Conservation (phyloP, 2,113 vertebrate species). For the Myiozetetes cayanensis region DNA sequence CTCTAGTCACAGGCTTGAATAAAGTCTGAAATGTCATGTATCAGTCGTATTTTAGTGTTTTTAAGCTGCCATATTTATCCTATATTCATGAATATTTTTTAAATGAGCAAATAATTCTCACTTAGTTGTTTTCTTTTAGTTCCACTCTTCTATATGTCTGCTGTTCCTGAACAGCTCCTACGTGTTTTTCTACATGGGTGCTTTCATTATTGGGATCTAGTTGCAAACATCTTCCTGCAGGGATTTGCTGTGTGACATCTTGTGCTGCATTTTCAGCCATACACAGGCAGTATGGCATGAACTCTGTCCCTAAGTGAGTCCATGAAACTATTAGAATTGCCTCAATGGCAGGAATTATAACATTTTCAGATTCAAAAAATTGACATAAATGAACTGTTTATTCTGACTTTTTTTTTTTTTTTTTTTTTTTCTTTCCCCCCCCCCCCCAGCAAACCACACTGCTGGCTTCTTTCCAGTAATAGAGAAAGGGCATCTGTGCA, state of each 20-base stretch:
- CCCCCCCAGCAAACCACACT: not conserved
- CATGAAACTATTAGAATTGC: not conserved
- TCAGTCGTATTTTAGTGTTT: not conserved
- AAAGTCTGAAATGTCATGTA: not conserved
- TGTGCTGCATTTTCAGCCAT: not conserved
- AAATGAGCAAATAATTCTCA: not conserved
- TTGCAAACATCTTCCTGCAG: not conserved
- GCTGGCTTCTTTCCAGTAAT: not conserved
- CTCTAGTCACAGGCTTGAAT: not conserved
- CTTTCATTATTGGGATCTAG: not conserved
- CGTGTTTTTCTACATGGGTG: not conserved
- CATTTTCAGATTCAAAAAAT: slow-evolving; percentile 2
- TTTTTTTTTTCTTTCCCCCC: not conserved
- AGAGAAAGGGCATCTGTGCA: not conserved
- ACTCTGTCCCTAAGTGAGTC: not conserved
- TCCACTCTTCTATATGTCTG: not conserved
- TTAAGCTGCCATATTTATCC: not conserved
- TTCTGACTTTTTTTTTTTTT: not conserved
- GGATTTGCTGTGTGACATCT: not conserved
- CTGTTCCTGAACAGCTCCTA: not conserved
- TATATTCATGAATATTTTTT: not conserved
- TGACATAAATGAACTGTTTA: not conserved
- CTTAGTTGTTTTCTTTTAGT: not conserved
- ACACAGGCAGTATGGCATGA: not conserved
- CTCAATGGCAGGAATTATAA: not conserved